Evolutionary conservation across 2,888 invertebrate genomes (phyloP).

Genomic region (Cheilosia variabilis): DNA sequence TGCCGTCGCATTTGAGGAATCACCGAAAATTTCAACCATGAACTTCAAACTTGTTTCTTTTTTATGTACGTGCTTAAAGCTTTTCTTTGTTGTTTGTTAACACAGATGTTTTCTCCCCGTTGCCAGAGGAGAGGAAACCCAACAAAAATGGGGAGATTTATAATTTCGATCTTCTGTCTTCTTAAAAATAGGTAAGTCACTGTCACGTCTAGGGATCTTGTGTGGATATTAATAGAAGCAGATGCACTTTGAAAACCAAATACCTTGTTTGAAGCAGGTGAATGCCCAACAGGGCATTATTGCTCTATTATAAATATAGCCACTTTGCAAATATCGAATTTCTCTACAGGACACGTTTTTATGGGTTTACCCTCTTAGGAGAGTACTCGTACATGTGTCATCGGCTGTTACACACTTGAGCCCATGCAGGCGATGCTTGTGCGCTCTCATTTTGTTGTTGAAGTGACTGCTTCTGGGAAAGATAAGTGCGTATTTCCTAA

Average conservation of each 20-base stretch:
- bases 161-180: conserved; percentile 12
- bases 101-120: conserved; percentile 27
- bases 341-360: conserved; percentile 14
- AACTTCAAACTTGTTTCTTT: conserved; percentile 54
- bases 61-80: conserved; percentile 13
- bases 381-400: conserved; percentile 36
- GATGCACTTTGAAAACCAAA: not conserved
- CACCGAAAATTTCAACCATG: not conserved
- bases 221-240: not conserved
- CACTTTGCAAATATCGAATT: conserved; percentile 55
- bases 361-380: conserved; percentile 15
- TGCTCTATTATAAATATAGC: not conserved
- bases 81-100: conserved; percentile 21
- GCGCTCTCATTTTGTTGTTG: conserved; percentile 31
- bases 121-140: not conserved
- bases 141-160: not conserved
- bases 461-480: conserved; percentile 44
- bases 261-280: conserved; percentile 21
- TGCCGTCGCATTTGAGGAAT: not conserved
- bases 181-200: conserved; percentile 42
- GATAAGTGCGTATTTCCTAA: conserved; percentile 51
- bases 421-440: conserved; percentile 10
- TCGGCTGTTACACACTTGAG: conserved; percentile 36
- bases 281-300: conserved; percentile 3
- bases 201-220: not conserved